phyloP scores from a whole-genome alignment of 1,140 invertebrate genomes.

The Diploscapter pachys region DNA sequence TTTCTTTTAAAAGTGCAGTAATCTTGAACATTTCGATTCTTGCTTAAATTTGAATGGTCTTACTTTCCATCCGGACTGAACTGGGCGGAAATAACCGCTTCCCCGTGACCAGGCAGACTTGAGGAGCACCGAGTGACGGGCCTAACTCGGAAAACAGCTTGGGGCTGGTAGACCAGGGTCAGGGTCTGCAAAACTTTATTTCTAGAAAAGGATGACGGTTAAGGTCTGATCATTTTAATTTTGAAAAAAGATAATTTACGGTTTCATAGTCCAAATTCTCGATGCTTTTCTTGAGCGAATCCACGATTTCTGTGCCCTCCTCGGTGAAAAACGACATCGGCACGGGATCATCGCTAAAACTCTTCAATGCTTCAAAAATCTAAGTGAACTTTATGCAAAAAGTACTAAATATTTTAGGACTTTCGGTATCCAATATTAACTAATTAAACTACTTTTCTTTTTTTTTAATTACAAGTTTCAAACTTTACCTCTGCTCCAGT shows the following conservation, averaged over 20 bases:
- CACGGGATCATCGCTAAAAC: constrained; percentile 61
- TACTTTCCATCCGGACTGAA: constrained; percentile 85
- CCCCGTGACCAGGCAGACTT: constrained; percentile 84
- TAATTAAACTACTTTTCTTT: not conserved
- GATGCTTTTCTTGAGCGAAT: constrained; percentile 70
- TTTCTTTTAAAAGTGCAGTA: too few relatives aligned
- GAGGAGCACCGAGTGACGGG: constrained; percentile 63
- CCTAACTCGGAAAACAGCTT: constrained; percentile 87
- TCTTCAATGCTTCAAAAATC: not conserved
- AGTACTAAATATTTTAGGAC: not conserved
- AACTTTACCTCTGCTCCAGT: constrained; percentile 59
- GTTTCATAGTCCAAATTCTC: constrained; percentile 68
- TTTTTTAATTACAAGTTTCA: constrained; percentile 7
- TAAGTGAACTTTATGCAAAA: too few relatives aligned
- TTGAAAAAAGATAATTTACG: not conserved
- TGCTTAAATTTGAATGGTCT: not conserved
- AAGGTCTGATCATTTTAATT: not conserved
- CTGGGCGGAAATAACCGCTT: constrained; percentile 84
- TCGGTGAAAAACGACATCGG: constrained; percentile 87
- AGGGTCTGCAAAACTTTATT: constrained; percentile 60
- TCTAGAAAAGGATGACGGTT: too few relatives aligned
- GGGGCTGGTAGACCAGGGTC: constrained; percentile 90
- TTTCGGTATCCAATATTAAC: not conserved
- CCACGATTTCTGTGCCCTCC: constrained; percentile 77
- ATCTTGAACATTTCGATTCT: too few relatives aligned